phyloP scores from a whole-genome alignment of 2,797 vertebrate genomes.

The Melanogrammus aeglefinus region DNA sequence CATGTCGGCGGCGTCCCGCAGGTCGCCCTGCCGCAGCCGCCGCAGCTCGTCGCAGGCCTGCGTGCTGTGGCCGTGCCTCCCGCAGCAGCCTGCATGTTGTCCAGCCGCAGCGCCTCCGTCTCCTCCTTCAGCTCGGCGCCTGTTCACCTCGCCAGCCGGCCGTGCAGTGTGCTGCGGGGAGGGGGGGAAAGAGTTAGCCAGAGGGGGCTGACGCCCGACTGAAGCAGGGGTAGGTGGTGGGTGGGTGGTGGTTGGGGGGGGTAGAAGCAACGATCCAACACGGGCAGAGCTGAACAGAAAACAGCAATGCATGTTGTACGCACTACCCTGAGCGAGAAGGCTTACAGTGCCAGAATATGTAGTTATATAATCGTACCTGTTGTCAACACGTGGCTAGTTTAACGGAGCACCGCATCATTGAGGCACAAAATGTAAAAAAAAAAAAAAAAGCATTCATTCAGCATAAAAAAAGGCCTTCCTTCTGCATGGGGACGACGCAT shows the following conservation, averaged over 20 bases:
- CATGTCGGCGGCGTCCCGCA: constrained; percentile 88
- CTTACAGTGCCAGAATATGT: not conserved
- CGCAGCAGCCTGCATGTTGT: constrained; percentile 86
- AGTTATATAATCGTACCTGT: not conserved
- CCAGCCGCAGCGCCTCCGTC: constrained; percentile 83
- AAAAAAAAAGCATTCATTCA: not conserved
- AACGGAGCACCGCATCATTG: not conserved
- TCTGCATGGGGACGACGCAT: not conserved
- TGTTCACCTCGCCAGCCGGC: constrained; percentile 85
- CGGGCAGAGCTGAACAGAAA: not conserved
- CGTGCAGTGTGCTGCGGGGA: constrained; percentile 82
- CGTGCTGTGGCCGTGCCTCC: constrained; percentile 86
- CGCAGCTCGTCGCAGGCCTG: constrained; percentile 93
- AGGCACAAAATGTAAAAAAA: not conserved
- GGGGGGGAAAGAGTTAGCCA: not conserved
- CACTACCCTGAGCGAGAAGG: not conserved
- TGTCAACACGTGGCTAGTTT: not conserved
- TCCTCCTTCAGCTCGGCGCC: constrained; percentile 89
- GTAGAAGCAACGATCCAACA: not conserved
- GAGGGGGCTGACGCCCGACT: not conserved
- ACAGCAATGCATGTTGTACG: too few relatives aligned
- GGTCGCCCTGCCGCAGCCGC: constrained; percentile 85
- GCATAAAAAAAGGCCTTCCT: not conserved
- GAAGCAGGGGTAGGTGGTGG: not conserved
- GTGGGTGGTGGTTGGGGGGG: not conserved